Percentiles rank a stretch among this genome's conserved stretches.
These are phyloP conservation scores for Ganaspis brasiliensis DNA, from an alignment of 2,888 invertebrate genomes.

Conservation along the genomic window DNA sequence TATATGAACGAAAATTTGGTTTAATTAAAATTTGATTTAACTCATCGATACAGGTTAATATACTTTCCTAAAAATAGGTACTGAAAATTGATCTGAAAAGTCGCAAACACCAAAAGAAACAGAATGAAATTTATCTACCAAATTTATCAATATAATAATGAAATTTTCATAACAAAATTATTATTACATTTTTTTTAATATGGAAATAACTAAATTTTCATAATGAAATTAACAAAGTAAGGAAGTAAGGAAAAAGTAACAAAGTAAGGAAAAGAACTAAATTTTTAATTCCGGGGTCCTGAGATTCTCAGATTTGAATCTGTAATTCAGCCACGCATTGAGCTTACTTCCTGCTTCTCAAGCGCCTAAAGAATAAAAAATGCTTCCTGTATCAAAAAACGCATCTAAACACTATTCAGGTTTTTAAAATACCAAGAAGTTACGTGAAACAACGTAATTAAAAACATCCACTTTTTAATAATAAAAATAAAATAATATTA, in stretches of 20 bases:
- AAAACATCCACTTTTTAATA: not conserved
- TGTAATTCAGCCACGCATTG: conserved; percentile 15
- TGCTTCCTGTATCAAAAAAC: not conserved
- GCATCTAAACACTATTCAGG: not conserved
- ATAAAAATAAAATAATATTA: too few relatives aligned
- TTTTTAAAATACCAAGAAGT: not conserved
- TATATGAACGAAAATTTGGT: too few relatives aligned
- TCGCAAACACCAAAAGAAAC: too few relatives aligned
- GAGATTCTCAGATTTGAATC: not conserved
- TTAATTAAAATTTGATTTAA: too few relatives aligned
- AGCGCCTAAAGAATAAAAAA: conserved; percentile 13
- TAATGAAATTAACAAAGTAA: not conserved
- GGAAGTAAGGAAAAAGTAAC: not conserved
- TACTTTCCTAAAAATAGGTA: too few relatives aligned
- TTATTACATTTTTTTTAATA: too few relatives aligned
- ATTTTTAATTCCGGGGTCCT: not conserved
- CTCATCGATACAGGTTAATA: too few relatives aligned
- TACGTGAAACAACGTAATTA: not conserved
- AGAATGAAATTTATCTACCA: too few relatives aligned
- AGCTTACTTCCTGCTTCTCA: not conserved
- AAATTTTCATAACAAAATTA: too few relatives aligned
- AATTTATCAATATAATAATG: too few relatives aligned
- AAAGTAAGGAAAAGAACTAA: too few relatives aligned
- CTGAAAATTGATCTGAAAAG: too few relatives aligned
- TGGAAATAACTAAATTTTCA: not conserved